Conservation (phyloP, 2,797 vertebrate genomes). For the Centropyge bicolor region DNA sequence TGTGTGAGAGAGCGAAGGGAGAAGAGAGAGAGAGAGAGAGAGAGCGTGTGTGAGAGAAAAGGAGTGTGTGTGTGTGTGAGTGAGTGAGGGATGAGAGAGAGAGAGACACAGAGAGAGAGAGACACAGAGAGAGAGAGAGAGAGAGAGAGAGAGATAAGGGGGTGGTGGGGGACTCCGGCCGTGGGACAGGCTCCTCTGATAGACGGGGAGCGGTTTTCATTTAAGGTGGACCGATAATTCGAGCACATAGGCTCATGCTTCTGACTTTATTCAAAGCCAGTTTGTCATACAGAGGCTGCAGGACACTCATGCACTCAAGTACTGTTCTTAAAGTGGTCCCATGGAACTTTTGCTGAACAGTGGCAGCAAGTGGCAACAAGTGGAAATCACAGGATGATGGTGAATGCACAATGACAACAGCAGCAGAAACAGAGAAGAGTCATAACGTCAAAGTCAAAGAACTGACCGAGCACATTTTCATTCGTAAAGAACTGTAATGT, state of each 20-base stretch:
- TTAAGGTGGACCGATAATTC: slow-evolving; percentile 75
- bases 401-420: neutral
- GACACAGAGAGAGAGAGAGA: neutral
- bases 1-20: neutral
- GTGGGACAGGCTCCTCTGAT: slow-evolving; percentile 43
- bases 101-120: too few species aligned
- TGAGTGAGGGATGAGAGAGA: too few species aligned
- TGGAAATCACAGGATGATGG: neutral
- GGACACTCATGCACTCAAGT: neutral
- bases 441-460: neutral
- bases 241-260: neutral
- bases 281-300: neutral
- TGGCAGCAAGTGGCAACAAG: neutral
- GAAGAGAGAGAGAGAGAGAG: neutral
- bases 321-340: too few species aligned
- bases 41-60: too few species aligned
- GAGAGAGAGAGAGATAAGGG: neutral
- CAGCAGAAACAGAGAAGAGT: neutral
- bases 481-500: too few species aligned
- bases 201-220: slow-evolving; percentile 39
- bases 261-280: neutral
- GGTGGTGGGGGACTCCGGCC: slow-evolving; percentile 28
- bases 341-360: neutral
- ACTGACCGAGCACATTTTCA: too few species aligned
- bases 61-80: too few species aligned